Evolutionary conservation across 2,113 vertebrate genomes (phyloP).

Genomic region (Psittacula cyanocephala): DNA sequence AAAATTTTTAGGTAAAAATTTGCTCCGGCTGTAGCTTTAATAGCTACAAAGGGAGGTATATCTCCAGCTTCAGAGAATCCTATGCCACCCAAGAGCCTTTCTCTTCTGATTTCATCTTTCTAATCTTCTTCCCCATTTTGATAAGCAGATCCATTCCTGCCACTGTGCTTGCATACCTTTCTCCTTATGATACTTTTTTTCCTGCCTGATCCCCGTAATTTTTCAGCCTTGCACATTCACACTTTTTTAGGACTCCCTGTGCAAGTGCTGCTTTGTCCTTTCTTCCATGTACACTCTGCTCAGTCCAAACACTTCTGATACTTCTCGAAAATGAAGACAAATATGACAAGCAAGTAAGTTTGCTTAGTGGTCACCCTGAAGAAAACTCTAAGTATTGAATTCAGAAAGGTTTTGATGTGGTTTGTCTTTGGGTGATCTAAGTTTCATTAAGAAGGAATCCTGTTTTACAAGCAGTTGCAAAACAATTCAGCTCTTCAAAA

Average conservation of each 20-base stretch:
- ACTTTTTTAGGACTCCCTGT: background rate
- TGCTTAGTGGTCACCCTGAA: background rate
- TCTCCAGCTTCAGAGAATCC: background rate
- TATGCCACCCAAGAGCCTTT: background rate
- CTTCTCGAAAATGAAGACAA: background rate
- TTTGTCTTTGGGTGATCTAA: background rate
- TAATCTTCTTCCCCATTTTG: background rate
- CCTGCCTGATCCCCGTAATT: background rate
- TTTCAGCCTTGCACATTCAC: background rate
- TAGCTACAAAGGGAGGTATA: background rate
- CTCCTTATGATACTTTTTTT: background rate
- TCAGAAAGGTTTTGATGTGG: background rate
- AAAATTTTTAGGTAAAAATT: background rate
- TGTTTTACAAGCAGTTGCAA: background rate
- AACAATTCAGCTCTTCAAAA: background rate
- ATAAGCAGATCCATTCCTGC: background rate
- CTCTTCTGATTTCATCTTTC: background rate
- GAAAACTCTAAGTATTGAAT: background rate
- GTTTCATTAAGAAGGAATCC: background rate
- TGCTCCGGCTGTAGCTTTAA: background rate
- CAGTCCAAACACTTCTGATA: background rate
- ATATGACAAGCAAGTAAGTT: background rate
- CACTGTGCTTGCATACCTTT: background rate
- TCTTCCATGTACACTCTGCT: background rate
- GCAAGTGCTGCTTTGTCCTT: background rate